Evolutionary conservation across 2,888 invertebrate species (phyloP).

Genomic region (Oscheius sp.): DNA sequence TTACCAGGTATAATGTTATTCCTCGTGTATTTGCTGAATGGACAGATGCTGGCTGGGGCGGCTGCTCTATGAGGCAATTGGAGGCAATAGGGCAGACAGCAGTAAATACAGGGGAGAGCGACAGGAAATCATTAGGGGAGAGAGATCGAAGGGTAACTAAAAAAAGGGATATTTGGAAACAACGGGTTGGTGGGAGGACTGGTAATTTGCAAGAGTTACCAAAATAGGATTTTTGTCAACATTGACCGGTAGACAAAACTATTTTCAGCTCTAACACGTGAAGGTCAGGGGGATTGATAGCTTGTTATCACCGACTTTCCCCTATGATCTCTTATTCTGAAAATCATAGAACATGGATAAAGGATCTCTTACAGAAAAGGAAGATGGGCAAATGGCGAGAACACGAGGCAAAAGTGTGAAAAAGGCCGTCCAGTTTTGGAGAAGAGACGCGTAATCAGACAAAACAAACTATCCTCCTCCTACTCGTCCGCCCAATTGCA

Average conservation of each 20-base stretch:
- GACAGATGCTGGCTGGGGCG: conserved; percentile 6
- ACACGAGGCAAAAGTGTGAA: conserved; percentile 31
- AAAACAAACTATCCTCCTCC: background rate
- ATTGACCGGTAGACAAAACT: too few relatives aligned
- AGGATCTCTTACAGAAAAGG: too few relatives aligned
- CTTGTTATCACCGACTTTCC: too few relatives aligned
- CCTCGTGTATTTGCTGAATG: background rate
- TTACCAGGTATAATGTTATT: conserved; percentile 27
- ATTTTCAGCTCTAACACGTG: too few relatives aligned
- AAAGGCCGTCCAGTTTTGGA: conserved; percentile 29
- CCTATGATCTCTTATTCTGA: too few relatives aligned
- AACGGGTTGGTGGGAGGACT: too few relatives aligned
- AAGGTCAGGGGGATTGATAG: too few relatives aligned
- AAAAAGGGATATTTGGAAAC: too few relatives aligned
- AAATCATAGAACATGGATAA: too few relatives aligned
- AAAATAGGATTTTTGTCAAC: too few relatives aligned
- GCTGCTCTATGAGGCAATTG: conserved; percentile 1
- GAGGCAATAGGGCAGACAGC: too few relatives aligned
- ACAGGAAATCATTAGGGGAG: background rate
- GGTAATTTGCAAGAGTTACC: too few relatives aligned
- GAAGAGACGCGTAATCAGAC: conserved; percentile 24
- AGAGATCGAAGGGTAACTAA: background rate
- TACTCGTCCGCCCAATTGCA: background rate
- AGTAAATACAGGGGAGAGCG: background rate
- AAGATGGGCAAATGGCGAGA: background rate